These are phyloP conservation scores for Sarcophaga caerulescens DNA, from an alignment of 2,888 invertebrate species.

Conservation along the genomic window DNA sequence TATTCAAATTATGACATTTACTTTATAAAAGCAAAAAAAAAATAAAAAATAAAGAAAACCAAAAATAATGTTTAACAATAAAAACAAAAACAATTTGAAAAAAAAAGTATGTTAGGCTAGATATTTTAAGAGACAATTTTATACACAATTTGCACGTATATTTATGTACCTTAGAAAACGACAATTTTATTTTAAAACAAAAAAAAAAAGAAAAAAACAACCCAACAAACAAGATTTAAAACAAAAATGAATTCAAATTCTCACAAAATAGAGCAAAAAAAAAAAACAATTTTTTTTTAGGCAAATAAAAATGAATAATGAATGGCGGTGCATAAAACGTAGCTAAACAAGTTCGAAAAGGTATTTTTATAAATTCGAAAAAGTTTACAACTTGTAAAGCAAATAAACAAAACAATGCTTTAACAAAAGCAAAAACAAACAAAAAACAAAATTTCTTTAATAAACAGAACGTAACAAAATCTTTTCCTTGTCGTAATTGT, in stretches of 20 bases:
- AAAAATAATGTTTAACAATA: constrained; percentile 32
- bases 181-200: neutral
- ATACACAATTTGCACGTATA: neutral
- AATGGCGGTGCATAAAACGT: neutral
- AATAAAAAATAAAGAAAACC: too few relatives aligned
- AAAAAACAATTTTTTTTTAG: neutral
- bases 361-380: constrained; percentile 59
- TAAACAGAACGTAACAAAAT: constrained; percentile 31
- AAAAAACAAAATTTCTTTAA: constrained; percentile 8
- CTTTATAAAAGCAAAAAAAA: constrained; percentile 32
- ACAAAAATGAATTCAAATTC: constrained; percentile 11
- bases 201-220: constrained; percentile 29
- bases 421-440: constrained; percentile 14
- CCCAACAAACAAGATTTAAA: constrained; percentile 35
- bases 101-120: constrained; percentile 19
- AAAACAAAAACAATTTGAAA: neutral
- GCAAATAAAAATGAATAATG: constrained; percentile 35
- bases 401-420: constrained; percentile 35
- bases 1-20: constrained; percentile 55
- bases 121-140: constrained; percentile 26
- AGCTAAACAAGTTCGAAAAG: constrained; percentile 53
- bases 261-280: neutral
- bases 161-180: too few relatives aligned
- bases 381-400: neutral
- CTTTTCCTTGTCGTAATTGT: neutral